Percentiles rank a stretch among this genome's conserved stretches.
Evolutionary conservation across 2,888 invertebrate species (phyloP).

Genomic region (Dromius quadrimaculatus): DNA sequence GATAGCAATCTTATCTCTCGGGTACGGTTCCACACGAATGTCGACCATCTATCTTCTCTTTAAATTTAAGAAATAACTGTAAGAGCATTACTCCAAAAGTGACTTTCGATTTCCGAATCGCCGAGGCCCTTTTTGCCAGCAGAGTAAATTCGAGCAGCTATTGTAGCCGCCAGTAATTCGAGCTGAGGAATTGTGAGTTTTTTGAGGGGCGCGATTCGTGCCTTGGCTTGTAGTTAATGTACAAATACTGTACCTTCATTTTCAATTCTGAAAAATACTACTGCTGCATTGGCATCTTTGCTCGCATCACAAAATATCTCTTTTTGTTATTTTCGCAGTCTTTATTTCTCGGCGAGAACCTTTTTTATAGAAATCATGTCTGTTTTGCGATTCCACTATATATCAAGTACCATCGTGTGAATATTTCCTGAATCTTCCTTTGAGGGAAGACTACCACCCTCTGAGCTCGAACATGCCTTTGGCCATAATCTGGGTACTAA

Average conservation of each 20-base stretch:
- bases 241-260: conserved; percentile 53
- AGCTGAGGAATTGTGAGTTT: conserved; percentile 59
- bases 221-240: conserved; percentile 56
- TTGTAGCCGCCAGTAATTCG: conserved; percentile 58
- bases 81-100: conserved; percentile 57
- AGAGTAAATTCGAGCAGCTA: conserved; percentile 56
- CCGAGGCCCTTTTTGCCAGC: conserved; percentile 3
- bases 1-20: conserved; percentile 57
- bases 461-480: background rate
- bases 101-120: conserved; percentile 42
- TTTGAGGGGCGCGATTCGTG: conserved; percentile 58
- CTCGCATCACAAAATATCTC: conserved; percentile 33
- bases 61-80: conserved; percentile 58
- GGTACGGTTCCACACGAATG: conserved; percentile 58
- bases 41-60: conserved; percentile 55
- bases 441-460: conserved; percentile 15
- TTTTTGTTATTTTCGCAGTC: background rate
- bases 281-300: conserved; percentile 10
- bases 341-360: background rate
- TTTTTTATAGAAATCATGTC: background rate
- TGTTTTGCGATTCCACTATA: background rate
- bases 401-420: background rate
- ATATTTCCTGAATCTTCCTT: conserved; percentile 4
- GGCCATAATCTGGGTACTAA: background rate
- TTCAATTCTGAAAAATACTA: conserved; percentile 3